These are phyloP conservation scores for Artemia franciscana DNA, from an alignment of 1,140 invertebrate species.

Conservation along the genomic window DNA sequence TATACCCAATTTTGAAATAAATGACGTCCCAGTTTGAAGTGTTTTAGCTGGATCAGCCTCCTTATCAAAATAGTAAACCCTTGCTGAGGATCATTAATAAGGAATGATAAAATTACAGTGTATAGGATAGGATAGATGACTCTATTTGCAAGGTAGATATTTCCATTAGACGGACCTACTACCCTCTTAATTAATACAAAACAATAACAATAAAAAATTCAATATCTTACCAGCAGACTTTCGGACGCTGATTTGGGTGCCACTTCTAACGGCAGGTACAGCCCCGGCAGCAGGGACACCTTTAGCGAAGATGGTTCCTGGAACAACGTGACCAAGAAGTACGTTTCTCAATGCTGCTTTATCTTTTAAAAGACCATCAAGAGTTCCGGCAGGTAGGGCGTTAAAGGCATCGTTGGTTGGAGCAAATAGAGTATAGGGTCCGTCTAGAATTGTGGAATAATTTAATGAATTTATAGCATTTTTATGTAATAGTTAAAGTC, in stretches of 20 bases:
- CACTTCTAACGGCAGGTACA: slow-evolving; percentile 1
- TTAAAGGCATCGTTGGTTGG: slow-evolving; percentile 54
- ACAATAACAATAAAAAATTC: too few species aligned
- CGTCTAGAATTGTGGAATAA: slow-evolving; percentile 8
- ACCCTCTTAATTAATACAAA: background rate
- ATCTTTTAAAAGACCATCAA: slow-evolving; percentile 30
- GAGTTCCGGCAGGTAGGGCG: slow-evolving; percentile 31
- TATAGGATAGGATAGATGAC: background rate
- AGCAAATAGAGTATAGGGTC: slow-evolving; percentile 52
- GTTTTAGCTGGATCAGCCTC: slow-evolving; percentile 44
- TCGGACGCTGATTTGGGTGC: background rate
- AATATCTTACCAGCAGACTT: background rate
- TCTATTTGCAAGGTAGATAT: background rate
- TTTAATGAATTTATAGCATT: background rate
- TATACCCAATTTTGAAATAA: too few species aligned
- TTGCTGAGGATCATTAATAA: too few species aligned
- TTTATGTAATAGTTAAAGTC: too few species aligned
- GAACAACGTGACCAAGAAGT: slow-evolving; percentile 48
- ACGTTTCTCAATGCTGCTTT: slow-evolving; percentile 39
- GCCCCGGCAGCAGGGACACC: slow-evolving; percentile 27
- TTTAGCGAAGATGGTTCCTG: slow-evolving; percentile 49
- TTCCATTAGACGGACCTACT: background rate
- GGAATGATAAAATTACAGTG: too few species aligned
- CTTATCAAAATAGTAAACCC: slow-evolving; percentile 42
- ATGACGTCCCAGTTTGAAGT: too few species aligned